Percentiles rank a stretch among this genome's conserved stretches.
phyloP scores from a whole-genome alignment of 2,113 vertebrate species.

The Anoura caudifer region DNA sequence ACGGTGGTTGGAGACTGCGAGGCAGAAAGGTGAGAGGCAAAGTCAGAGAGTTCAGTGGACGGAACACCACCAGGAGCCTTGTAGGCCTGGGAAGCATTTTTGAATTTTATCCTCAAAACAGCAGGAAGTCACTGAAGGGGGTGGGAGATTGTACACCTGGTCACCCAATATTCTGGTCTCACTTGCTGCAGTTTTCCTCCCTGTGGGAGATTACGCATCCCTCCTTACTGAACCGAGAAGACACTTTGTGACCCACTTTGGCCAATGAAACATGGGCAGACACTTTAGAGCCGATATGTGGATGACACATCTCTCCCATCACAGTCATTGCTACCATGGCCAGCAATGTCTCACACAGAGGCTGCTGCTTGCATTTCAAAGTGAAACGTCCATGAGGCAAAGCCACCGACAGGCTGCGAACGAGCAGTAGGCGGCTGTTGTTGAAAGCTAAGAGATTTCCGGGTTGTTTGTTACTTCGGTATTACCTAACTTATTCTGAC shows the following conservation, averaged over 20 bases:
- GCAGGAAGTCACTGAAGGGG: not conserved
- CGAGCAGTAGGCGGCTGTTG: not conserved
- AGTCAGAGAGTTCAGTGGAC: not conserved
- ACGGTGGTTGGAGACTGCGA: not conserved
- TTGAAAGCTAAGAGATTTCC: not conserved
- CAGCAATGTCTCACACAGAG: not conserved
- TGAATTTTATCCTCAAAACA: not conserved
- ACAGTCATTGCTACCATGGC: not conserved
- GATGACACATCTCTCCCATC: not conserved
- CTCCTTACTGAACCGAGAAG: not conserved
- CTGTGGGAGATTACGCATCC: not conserved
- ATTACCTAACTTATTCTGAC: not conserved
- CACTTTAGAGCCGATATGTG: not conserved
- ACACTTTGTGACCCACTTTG: not conserved
- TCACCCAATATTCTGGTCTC: not conserved
- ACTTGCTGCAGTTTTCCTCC: not conserved
- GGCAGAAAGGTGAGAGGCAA: not conserved
- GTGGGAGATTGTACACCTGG: not conserved
- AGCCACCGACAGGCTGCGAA: not conserved
- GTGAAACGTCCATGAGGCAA: not conserved
- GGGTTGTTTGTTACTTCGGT: not conserved
- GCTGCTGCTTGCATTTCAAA: not conserved
- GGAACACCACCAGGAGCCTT: not conserved
- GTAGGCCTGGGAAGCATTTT: not conserved
- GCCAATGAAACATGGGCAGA: not conserved